Conservation (phyloP, 2,113 vertebrate genomes). For the Ochotona curzoniae region DNA sequence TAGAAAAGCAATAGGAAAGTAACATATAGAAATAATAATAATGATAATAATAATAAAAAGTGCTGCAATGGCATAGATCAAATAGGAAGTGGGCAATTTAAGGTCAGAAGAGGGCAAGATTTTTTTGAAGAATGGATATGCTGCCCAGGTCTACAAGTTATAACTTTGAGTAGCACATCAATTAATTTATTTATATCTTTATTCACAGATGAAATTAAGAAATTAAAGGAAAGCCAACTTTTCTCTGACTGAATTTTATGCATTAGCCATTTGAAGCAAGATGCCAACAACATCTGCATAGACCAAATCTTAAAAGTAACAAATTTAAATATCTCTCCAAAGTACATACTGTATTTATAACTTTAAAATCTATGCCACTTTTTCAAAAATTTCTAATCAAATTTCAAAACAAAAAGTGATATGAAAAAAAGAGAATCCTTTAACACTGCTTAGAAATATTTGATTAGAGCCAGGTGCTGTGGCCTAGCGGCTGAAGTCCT, state of each 20-base stretch:
- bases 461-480: no score
- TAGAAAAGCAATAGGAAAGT: background rate
- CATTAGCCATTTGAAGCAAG: background rate
- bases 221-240: background rate
- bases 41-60: conserved; percentile 3
- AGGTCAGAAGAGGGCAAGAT: background rate
- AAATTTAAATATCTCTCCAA: background rate
- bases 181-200: background rate
- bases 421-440: background rate
- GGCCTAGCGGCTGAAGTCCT: no score
- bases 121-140: background rate
- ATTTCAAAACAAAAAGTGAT: background rate
- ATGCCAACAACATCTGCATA: background rate
- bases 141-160: background rate
- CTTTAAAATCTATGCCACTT: background rate
- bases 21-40: background rate
- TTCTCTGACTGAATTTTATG: background rate
- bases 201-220: background rate
- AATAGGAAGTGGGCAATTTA: background rate
- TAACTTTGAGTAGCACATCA: background rate
- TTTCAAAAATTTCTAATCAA: background rate
- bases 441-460: no score
- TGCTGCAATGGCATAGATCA: background rate
- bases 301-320: background rate
- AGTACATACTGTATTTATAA: background rate